phyloP scores from a whole-genome alignment of 2,888 invertebrate species.

The Eubasilissa splendida region DNA sequence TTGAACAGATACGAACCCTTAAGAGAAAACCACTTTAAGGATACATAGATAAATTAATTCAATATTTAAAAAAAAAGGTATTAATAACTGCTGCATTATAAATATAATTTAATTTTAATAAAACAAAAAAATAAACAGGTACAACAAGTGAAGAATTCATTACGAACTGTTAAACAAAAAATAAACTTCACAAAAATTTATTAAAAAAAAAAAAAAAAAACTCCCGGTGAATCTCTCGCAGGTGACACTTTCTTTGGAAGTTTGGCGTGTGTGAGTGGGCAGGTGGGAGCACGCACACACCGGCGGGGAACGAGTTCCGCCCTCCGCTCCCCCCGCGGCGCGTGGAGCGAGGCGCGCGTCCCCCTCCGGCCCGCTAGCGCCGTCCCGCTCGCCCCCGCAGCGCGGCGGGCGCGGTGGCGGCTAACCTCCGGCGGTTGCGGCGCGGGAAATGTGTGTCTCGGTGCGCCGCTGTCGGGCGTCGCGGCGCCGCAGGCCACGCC shows the following conservation, averaged over 20 bases:
- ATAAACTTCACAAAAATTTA: not conserved
- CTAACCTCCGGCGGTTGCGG: conserved; percentile 75
- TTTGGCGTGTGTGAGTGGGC: conserved; percentile 5
- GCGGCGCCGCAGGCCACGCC: conserved; percentile 63
- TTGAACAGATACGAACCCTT: no score
- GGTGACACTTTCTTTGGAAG: conserved; percentile 13
- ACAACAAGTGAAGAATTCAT: no score
- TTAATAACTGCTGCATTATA: no score
- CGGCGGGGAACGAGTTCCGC: not conserved
- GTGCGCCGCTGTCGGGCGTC: conserved; percentile 68
- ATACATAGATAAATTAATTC: no score
- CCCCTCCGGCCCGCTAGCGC: conserved; percentile 63
- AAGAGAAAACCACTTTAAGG: no score
- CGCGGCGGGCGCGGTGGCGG: conserved; percentile 71
- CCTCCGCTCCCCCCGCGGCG: conserved; percentile 36
- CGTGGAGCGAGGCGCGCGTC: conserved; percentile 58
- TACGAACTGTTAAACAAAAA: no score
- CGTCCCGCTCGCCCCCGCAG: conserved; percentile 60
- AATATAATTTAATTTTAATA: no score
- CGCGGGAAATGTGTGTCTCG: conserved; percentile 75
- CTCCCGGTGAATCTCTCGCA: conserved; percentile 8
- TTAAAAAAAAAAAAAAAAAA: conserved; percentile 16
- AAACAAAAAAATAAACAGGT: no score
- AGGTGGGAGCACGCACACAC: conserved; percentile 20
- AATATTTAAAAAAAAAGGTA: no score